phyloP scores from a whole-genome alignment of 92 coral and sea anemone species.

The Palythoa grandiflora region DNA sequence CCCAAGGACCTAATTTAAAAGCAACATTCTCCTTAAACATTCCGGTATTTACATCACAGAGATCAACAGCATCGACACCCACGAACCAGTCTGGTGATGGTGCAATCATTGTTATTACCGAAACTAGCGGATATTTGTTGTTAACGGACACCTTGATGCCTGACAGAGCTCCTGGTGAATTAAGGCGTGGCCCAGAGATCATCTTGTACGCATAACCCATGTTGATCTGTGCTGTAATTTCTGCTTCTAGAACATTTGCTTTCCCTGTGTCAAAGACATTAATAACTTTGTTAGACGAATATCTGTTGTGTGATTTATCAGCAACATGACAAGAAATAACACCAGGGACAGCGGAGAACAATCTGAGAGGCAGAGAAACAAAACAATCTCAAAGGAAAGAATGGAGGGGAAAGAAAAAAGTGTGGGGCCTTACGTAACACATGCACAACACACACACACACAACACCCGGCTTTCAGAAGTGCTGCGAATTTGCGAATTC shows the following conservation, averaged over 20 bases:
- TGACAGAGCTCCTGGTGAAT: constrained; percentile 4
- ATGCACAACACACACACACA: too few species aligned
- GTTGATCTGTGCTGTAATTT: constrained; percentile 18
- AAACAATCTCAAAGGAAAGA: too few species aligned
- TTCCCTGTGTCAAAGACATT: constrained; percentile 26
- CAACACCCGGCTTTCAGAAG: too few species aligned
- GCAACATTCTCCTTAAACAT: constrained; percentile 21
- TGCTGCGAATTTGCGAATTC: too few species aligned
- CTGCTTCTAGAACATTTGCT: neutral
- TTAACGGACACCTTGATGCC: constrained; percentile 6
- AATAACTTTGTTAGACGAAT: neutral
- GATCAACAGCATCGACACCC: constrained; percentile 48
- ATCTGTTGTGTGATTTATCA: too few species aligned
- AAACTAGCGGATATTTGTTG: constrained; percentile 40
- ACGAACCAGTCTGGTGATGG: constrained; percentile 75
- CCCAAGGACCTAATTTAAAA: constrained; percentile 52
- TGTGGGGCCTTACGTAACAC: too few species aligned
- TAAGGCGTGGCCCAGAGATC: neutral
- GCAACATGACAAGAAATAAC: too few species aligned
- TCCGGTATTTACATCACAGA: constrained; percentile 47
- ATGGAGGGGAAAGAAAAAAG: too few species aligned
- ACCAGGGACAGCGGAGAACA: too few species aligned
- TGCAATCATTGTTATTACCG: constrained; percentile 57
- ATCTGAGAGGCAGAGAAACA: too few species aligned
- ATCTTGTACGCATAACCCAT: constrained; percentile 4